Percentiles rank a stretch among this genome's conserved stretches.
phyloP scores from a whole-genome alignment of 53 echinoderm and acorn worm species.

The Paelopatides confundens region DNA sequence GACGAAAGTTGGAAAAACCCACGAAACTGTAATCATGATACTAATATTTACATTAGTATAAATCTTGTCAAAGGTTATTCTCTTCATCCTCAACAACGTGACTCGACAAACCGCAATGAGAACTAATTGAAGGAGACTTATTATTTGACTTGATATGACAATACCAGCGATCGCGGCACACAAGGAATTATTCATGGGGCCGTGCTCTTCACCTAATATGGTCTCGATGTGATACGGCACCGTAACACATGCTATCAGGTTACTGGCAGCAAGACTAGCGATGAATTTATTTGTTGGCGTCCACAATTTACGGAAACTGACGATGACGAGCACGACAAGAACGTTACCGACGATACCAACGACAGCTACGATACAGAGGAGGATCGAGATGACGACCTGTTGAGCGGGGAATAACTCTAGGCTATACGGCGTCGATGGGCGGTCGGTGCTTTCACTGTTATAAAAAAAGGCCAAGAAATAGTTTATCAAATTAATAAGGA shows the following conservation, averaged over 20 bases:
- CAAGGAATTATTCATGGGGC: background rate
- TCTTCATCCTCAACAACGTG: background rate
- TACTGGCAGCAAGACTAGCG: background rate
- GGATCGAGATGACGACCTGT: background rate
- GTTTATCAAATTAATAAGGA: too few relatives aligned
- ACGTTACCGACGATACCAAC: slow-evolving; percentile 14
- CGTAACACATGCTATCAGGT: background rate
- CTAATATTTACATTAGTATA: background rate
- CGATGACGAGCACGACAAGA: slow-evolving; percentile 8
- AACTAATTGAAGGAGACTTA: background rate
- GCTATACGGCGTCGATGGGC: too few relatives aligned
- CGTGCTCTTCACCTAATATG: background rate
- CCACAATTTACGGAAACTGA: background rate
- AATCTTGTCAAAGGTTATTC: background rate
- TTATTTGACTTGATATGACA: background rate
- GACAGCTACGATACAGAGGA: background rate
- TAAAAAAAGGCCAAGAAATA: too few relatives aligned
- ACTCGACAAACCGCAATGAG: slow-evolving; percentile 4
- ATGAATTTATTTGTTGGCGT: slow-evolving; percentile 2
- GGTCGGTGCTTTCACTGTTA: too few relatives aligned
- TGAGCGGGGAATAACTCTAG: background rate
- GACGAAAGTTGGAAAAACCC: background rate
- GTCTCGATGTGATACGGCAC: slow-evolving; percentile 24
- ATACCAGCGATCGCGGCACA: background rate
- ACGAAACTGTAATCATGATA: background rate